These are phyloP conservation scores for Falco cherrug DNA, from an alignment of 2,797 vertebrate genomes.

Conservation along the genomic window DNA sequence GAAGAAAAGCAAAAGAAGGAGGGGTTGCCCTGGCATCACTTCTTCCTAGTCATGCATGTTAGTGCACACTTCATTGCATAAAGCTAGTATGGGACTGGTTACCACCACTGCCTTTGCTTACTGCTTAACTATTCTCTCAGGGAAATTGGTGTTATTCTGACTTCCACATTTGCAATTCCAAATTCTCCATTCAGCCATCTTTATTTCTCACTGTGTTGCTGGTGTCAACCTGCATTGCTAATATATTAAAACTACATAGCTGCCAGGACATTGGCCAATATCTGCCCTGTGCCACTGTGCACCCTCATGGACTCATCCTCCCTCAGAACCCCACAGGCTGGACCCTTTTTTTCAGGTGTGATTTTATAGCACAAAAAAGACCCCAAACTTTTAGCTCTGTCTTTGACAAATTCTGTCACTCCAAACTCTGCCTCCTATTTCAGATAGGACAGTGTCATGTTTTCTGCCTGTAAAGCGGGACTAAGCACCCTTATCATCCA, in stretches of 20 bases:
- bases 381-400: neutral
- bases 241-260: neutral
- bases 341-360: rapidly evolving
- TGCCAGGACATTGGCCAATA: neutral
- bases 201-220: neutral
- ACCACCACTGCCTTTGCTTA: neutral
- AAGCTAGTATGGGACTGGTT: neutral
- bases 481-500: neutral
- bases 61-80: neutral
- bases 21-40: rapidly evolving
- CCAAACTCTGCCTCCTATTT: neutral
- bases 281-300: neutral
- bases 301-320: neutral
- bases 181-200: neutral
- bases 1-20: neutral
- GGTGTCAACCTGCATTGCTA: neutral
- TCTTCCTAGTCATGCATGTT: neutral
- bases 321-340: neutral
- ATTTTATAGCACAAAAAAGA: neutral
- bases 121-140: neutral
- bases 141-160: neutral
- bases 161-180: neutral
- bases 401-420: neutral
- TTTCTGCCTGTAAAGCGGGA: neutral
- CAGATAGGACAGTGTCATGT: neutral